Percentiles rank a stretch among this genome's conserved stretches.
These are phyloP conservation scores for Pheucticus melanocephalus DNA, from an alignment of 2,113 vertebrate species.

Conservation along the genomic window DNA sequence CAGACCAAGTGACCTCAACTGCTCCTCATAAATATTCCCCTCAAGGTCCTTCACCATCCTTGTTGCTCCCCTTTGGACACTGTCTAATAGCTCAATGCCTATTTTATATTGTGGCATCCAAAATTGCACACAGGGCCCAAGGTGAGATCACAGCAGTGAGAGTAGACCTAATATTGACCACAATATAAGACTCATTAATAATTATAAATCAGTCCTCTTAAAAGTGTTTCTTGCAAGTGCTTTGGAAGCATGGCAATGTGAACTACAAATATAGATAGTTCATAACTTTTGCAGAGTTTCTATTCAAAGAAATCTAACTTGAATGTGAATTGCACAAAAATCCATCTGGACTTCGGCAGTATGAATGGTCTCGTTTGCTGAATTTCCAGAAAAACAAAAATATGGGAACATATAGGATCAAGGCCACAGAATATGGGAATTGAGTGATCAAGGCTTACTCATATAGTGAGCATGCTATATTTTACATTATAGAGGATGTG, in stretches of 20 bases:
- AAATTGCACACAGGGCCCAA: background rate
- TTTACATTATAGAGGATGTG: background rate
- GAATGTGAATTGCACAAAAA: background rate
- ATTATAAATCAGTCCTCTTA: background rate
- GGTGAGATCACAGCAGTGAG: fast-evolving
- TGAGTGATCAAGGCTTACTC: background rate
- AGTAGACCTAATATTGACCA: background rate
- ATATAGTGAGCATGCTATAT: background rate
- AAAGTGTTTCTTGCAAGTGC: background rate
- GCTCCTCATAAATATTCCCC: fast-evolving
- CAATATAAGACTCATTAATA: background rate
- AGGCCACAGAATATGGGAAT: background rate
- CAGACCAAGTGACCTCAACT: background rate
- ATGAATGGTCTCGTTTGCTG: background rate
- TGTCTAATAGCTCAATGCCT: background rate
- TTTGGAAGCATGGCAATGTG: background rate
- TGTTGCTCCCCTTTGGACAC: background rate
- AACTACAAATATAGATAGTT: background rate
- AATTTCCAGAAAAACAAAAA: background rate
- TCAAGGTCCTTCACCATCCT: background rate
- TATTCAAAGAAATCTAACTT: background rate
- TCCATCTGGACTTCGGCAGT: background rate
- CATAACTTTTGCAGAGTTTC: background rate
- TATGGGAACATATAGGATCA: background rate
- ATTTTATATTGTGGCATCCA: background rate